phyloP scores from a whole-genome alignment of 1,140 invertebrate species.

The Dryas iulia region DNA sequence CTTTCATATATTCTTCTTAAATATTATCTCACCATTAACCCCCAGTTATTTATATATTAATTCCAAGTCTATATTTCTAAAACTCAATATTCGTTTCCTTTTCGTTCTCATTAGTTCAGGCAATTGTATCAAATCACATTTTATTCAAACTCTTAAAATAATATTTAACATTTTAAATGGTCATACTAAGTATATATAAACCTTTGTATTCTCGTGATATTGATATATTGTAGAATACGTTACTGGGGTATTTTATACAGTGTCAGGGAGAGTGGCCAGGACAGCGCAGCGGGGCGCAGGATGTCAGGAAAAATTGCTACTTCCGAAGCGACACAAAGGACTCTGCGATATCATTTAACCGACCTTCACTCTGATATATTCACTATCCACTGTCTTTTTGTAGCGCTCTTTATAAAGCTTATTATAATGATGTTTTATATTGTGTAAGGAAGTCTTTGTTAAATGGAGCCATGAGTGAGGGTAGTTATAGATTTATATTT shows the following conservation, averaged over 20 bases:
- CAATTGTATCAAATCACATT: no score
- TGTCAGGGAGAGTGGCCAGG: constrained; percentile 31
- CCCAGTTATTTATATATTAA: no score
- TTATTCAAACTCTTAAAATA: no score
- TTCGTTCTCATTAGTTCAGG: no score
- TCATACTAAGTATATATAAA: not conserved
- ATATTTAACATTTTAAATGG: not conserved
- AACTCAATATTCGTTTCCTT: no score
- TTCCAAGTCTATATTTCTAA: no score
- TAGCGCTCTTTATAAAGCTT: not conserved
- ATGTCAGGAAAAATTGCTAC: constrained; percentile 74
- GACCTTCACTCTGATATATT: not conserved
- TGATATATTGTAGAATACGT: constrained; percentile 5
- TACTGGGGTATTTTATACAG: constrained; percentile 33
- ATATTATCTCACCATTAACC: no score
- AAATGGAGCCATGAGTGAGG: no score
- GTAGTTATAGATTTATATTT: not conserved
- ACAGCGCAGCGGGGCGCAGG: constrained; percentile 55
- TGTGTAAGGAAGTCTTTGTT: not conserved
- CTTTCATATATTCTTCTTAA: no score
- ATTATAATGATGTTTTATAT: not conserved
- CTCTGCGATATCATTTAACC: constrained; percentile 49
- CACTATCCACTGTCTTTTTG: constrained; percentile 2
- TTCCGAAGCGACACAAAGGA: constrained; percentile 55
- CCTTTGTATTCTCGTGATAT: not conserved